phyloP scores from a whole-genome alignment of 2,888 invertebrate species.

The Acholoe squamosa region DNA sequence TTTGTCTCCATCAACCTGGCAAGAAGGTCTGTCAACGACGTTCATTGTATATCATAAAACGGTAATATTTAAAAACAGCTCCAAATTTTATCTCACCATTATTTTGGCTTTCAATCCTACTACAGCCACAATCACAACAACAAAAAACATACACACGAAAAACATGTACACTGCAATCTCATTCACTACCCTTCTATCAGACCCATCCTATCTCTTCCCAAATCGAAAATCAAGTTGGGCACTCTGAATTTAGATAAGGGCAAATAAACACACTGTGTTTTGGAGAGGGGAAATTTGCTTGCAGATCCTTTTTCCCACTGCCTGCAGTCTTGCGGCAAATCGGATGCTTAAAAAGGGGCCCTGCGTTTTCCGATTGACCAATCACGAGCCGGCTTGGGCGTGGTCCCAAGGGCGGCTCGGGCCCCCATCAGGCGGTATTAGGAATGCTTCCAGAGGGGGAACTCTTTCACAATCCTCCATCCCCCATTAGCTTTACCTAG shows the following conservation, averaged over 20 bases:
- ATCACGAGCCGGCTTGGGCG: conserved; percentile 7
- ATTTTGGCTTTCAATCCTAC: too few species aligned
- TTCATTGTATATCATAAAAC: background rate
- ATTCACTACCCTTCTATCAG: background rate
- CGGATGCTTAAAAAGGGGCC: conserved; percentile 38
- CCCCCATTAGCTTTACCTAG: conserved; percentile 39
- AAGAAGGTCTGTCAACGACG: too few species aligned
- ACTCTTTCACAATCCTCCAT: conserved; percentile 44
- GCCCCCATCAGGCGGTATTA: conserved; percentile 51
- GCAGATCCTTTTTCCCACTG: background rate
- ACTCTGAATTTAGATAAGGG: conserved; percentile 28
- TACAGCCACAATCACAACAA: background rate
- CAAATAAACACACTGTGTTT: conserved; percentile 40
- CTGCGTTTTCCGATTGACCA: conserved; percentile 47
- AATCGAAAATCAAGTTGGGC: conserved; percentile 26
- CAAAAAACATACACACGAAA: background rate
- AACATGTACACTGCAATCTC: background rate
- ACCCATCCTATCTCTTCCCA: background rate
- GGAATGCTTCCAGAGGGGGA: conserved; percentile 6
- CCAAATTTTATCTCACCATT: background rate
- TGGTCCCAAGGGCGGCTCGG: background rate
- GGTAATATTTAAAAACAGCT: background rate
- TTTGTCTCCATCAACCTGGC: too few species aligned
- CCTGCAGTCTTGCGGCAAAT: conserved; percentile 47
- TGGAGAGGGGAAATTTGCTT: background rate